These are phyloP conservation scores for Parnassius mnemosyne DNA, from an alignment of 2,888 invertebrate genomes.

Conservation along the genomic window DNA sequence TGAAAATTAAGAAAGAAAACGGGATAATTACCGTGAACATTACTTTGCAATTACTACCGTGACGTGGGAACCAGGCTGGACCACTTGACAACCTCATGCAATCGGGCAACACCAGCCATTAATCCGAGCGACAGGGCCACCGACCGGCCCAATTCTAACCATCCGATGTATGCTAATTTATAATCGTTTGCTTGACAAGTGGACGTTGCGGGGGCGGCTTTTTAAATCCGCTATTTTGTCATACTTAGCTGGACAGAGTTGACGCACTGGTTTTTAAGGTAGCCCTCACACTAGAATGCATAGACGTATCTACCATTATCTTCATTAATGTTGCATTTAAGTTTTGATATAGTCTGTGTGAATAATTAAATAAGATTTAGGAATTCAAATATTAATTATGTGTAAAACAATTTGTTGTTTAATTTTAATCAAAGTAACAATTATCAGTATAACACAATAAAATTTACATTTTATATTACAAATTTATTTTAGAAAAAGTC, in stretches of 20 bases:
- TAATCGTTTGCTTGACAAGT: constrained; percentile 35
- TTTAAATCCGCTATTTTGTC: constrained; percentile 20
- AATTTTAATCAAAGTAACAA: too few relatives aligned
- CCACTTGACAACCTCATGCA: constrained; percentile 10
- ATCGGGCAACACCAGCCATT: constrained; percentile 24
- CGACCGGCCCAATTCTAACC: constrained; percentile 32
- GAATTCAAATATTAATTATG: too few relatives aligned
- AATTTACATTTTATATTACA: too few relatives aligned
- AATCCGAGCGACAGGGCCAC: constrained; percentile 32
- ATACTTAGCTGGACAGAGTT: constrained; percentile 11
- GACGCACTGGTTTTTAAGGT: constrained; percentile 4
- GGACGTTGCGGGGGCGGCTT: constrained; percentile 19
- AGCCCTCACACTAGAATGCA: not conserved
- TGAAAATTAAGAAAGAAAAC: constrained; percentile 12
- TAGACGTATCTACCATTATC: too few relatives aligned
- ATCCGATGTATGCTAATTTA: constrained; percentile 32
- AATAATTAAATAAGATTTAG: too few relatives aligned
- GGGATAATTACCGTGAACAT: constrained; percentile 12
- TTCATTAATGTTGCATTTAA: too few relatives aligned
- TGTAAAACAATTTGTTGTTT: too few relatives aligned
- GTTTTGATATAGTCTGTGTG: too few relatives aligned
- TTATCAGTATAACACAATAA: too few relatives aligned
- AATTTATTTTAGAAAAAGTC: too few relatives aligned
- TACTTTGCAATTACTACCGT: not conserved
- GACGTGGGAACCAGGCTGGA: constrained; percentile 11